A percentile compares a stretch with the other conserved stretches of the same genome.
phyloP scores from a whole-genome alignment of 2,113 vertebrate genomes.

The Sinocyclocheilus maitianheensis region DNA sequence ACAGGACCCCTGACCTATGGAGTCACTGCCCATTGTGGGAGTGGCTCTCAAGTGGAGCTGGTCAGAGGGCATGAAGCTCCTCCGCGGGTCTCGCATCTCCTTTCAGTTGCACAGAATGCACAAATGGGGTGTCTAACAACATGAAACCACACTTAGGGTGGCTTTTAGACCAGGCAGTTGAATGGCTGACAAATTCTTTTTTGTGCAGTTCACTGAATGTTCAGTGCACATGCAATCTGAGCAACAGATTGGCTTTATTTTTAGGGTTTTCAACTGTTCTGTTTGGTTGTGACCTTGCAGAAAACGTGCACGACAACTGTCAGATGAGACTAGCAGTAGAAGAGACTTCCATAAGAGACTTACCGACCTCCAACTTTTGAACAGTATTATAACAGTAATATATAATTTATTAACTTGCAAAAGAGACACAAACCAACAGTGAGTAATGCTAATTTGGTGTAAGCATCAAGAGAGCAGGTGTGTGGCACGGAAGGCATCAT shows the following conservation, averaged over 20 bases:
- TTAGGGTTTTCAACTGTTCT: background rate
- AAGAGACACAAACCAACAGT: background rate
- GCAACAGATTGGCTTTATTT: background rate
- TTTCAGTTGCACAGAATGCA: background rate
- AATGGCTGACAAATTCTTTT: background rate
- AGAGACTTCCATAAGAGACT: background rate
- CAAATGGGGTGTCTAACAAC: background rate
- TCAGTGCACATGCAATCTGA: background rate
- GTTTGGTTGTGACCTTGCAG: background rate
- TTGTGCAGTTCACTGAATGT: background rate
- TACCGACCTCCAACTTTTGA: background rate
- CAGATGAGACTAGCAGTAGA: background rate
- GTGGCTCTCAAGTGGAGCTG: constrained; percentile 49
- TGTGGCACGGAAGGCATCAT: constrained; percentile 1
- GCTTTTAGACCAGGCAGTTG: background rate
- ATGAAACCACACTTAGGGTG: background rate
- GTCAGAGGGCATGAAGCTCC: constrained; percentile 29
- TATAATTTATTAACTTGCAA: too few relatives aligned
- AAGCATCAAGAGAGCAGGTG: background rate
- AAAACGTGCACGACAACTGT: background rate
- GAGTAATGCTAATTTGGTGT: background rate
- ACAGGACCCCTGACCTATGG: constrained; percentile 71
- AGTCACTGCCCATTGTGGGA: constrained; percentile 56
- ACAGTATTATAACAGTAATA: background rate
- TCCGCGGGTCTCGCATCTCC: background rate